A percentile compares a stretch with the other conserved stretches of the same genome.
Evolutionary conservation across 2,113 vertebrate species (phyloP).

Genomic region (Brevimyrus niger): DNA sequence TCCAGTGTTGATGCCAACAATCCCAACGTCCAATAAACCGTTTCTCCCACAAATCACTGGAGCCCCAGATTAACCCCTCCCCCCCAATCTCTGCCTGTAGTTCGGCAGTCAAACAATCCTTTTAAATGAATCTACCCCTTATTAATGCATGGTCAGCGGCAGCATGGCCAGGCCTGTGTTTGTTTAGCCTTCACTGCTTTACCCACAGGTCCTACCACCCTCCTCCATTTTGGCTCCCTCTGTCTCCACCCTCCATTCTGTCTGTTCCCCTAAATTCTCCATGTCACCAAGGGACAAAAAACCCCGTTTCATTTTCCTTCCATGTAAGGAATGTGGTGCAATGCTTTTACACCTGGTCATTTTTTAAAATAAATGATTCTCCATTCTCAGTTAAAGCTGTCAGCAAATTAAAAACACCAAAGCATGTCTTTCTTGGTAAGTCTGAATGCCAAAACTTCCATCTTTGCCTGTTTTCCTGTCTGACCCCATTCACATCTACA

Average conservation of each 20-base stretch:
- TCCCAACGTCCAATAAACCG: not conserved
- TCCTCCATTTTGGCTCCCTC: not conserved
- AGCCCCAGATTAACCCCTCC: not conserved
- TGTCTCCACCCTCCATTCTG: not conserved
- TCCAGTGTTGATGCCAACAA: not conserved
- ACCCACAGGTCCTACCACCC: not conserved
- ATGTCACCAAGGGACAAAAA: not conserved
- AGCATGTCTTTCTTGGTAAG: not conserved
- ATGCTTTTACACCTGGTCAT: not conserved
- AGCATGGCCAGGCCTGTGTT: not conserved
- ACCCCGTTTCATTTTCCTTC: not conserved
- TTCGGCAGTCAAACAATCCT: not conserved
- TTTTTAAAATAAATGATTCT: not conserved
- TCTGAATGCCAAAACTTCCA: not conserved
- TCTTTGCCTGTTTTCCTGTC: not conserved
- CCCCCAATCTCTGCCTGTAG: not conserved
- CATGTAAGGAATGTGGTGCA: not conserved
- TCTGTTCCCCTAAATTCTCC: not conserved
- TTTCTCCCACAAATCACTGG: not conserved
- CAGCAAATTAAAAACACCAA: not conserved
- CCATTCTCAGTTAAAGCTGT: not conserved
- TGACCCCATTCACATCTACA: not conserved
- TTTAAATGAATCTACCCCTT: constrained; percentile 12
- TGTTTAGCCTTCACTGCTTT: not conserved
- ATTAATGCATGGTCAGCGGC: not conserved